Base-by-base conservation (phyloP, 2,113 vertebrate species). In the Tretioscincus oriximinensis region DNA sequence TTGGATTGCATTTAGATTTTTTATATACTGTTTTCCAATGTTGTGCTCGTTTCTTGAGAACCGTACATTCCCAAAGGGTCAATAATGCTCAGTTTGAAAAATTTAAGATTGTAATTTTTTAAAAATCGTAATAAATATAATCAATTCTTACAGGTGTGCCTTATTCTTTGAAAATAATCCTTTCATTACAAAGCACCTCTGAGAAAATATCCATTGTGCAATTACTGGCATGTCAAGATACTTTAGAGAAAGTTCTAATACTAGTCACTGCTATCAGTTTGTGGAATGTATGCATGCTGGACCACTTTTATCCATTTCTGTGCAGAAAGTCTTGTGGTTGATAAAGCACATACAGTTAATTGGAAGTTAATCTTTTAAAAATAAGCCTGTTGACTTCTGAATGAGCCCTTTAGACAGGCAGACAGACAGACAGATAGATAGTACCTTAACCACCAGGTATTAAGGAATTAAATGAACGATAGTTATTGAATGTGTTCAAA, bases 71-170 rank as follows among this genome's bases (percentile, higher is more conserved):
- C 67, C 70, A 45, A 63, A 58, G 0, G 16, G 12, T 29, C 24
- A 21, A 75, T 70, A 16, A 63, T 49, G 9, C 28, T 77, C 78
- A 79, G 18, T 16, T 58, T 85, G 77, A 81, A 58, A 79, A 63
- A 74, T 16, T 54, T 18, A 2, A 81, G 81, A 63, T 76, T 75
- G 70, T 16, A 77, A 63, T 65, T 26, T 74, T 88, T 58, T 2
- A 58, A 58, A 5, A 58, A 18, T 58, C 54, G 49, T 58, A 67
- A 75, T 2, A 82, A 81, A 82, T 80, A 54, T 24, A 28, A 66
- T 29, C 60, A 79, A 29, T 83, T 24, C 9, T 80, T 29, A 58
- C 72, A 67, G 58, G 60, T 45, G 24, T 60, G 31, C 74, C 18
- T 74, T n/a, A 68, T 35, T n/a, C 12, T 18, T 75, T 75, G 64